Base-by-base conservation (phyloP, 2,113 vertebrate genomes). In the Coturnix japonica region DNA sequence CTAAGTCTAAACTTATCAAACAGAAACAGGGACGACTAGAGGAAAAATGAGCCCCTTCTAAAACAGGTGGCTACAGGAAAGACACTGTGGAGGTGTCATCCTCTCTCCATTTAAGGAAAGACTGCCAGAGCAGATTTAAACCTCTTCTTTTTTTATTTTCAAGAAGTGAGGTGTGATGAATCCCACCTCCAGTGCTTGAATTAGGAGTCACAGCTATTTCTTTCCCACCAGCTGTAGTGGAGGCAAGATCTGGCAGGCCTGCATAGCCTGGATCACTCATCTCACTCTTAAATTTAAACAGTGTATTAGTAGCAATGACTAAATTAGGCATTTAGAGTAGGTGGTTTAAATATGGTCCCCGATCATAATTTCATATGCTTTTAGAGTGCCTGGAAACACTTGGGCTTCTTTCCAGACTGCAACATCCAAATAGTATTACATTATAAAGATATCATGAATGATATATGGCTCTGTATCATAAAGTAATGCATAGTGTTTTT, bases 371-470 rank as follows among this genome's bases (percentile, higher is more conserved):
- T 83, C 77, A 43, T 90, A 65, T 84, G 73, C 77, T 93, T 61
- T 90, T 84, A 88, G 44, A 78, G 41, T 94, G 95, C 88, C 83
- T 96, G 89, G 88, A 95, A 95, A 93, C 70, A 76, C 74, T 91
- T 78, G 73, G 90, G 93, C 90, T 90, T 73, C 66, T 47, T 86
- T 96, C 90, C 95, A 95, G 73, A 51, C 63, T 81, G 63, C 79
- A 94, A 91, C 26, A 74, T 87, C 77, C 51, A 92, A 93, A 94
- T 46, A 90, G 25, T 63, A 54, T 78, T 90, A 41, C 77, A 84
- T 87, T 96, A 79, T 84, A 90, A 89, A 96, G 67, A 94, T 90
- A 92, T 6, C 1, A 5, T 84, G 77, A 86, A 89, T 95, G 70
- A 93, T 79, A 41, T 64, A 89, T 94, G 80, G 56, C 65, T 92